Evolutionary conservation across 2,888 invertebrate species (phyloP), one percentile per base, ranked within the genome.

Genomic region (Yponomeuta malinellus): DNA sequence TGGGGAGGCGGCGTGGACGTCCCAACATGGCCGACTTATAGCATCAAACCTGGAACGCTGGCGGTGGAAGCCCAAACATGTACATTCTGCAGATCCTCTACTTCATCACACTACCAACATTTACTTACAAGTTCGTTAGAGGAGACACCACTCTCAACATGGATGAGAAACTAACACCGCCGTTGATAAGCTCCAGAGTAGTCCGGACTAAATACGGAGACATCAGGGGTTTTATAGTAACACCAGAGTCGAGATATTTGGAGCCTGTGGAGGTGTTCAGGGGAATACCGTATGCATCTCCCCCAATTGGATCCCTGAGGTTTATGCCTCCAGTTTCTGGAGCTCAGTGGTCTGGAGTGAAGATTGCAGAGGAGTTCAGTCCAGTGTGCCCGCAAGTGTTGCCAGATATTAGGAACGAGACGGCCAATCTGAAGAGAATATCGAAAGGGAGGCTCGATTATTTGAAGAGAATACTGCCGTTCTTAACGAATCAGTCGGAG

Each of bases 261-360:
- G 97, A 97, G 85, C 96, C 97, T 72, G 98, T 98, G 31, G 98
- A 98, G 86, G 96, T 97, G 74, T 98, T 97, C 85, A 94, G 97
- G 70, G 98, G 98, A 9, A 96, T 99, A 73, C 98, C 98, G 6
- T 99, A 98, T 87, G 99, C 98, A 43, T 97, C 98, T 69, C 96
- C 98, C 33, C 98, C 98, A 52, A 92, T 96, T 66, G 98, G 97
- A 8, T 95, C 96, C 72, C 91, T 98, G 73, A 94, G 99, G 73
- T 99, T 99, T 87, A 98, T 98, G 98, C 98, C 98, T 12, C 98
- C 98, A 31, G 98, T 98, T 33, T 97, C 97, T 73, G 97, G 98
- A 43, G 97, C 97, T 71, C 95, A 97, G 83, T 98, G 98, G 98
- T 95, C 95, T 71, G 97, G 97, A 63, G 96, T 98, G 66, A 96